These are phyloP conservation scores for Spilarctia lutea DNA, from an alignment of 2,888 invertebrate genomes.

Conservation along the genomic window DNA sequence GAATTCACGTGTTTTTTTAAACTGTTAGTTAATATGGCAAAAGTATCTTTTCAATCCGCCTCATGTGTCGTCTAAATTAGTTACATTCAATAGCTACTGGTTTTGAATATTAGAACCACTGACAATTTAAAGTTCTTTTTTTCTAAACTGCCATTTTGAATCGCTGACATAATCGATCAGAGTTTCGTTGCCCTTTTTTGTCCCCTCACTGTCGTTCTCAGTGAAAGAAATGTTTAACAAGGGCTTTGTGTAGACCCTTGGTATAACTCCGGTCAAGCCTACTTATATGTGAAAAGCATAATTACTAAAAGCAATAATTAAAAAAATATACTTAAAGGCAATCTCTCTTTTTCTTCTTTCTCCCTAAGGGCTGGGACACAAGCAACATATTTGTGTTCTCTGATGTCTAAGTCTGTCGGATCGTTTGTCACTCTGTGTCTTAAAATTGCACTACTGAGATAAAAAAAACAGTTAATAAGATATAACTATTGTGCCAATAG, in stretches of 20 bases:
- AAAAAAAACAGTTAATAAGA: neutral
- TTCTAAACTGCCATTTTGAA: neutral
- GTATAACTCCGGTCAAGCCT: too few species aligned
- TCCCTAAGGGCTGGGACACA: too few species aligned
- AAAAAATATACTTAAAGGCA: too few species aligned
- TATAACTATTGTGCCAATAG: conserved; percentile 32
- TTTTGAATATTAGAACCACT: neutral
- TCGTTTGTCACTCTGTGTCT: neutral
- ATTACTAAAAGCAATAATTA: too few species aligned
- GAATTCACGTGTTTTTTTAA: neutral
- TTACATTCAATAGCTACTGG: neutral
- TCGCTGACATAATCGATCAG: neutral
- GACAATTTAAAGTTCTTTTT: neutral
- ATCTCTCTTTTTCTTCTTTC: too few species aligned
- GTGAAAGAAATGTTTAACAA: too few species aligned
- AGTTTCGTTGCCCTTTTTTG: too few species aligned
- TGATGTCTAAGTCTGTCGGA: neutral
- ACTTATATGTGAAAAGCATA: too few species aligned
- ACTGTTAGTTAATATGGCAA: neutral
- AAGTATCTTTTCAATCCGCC: neutral
- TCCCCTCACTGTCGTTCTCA: too few species aligned
- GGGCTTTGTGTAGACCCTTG: too few species aligned
- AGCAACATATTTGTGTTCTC: too few species aligned
- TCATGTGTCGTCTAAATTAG: neutral
- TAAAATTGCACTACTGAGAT: neutral